A percentile compares a stretch with the other conserved stretches of the same genome.
phyloP scores from a whole-genome alignment of 1,140 invertebrate species.

The Linepithema humile region DNA sequence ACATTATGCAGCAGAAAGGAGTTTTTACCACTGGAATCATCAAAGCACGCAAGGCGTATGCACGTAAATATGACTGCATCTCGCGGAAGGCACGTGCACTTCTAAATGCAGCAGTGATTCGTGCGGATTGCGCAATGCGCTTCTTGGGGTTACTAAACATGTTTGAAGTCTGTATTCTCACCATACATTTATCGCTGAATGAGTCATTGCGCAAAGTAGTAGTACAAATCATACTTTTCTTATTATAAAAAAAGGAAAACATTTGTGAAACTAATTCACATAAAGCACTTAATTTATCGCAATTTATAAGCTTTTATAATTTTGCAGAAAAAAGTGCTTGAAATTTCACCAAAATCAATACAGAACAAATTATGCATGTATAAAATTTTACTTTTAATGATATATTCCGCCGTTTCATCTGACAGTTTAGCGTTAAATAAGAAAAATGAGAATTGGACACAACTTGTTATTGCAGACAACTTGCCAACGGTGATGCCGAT shows the following conservation, averaged over 20 bases:
- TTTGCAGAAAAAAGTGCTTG: neutral
- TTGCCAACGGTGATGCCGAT: slow-evolving; percentile 10
- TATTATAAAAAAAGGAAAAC: slow-evolving; percentile 2
- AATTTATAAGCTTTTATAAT: slow-evolving; percentile 9
- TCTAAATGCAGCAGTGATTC: slow-evolving; percentile 44
- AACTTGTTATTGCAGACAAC: too few relatives aligned
- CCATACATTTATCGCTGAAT: slow-evolving; percentile 2
- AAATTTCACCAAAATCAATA: neutral
- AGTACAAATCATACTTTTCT: neutral
- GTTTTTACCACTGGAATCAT: slow-evolving; percentile 25
- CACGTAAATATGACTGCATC: neutral
- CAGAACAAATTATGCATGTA: neutral
- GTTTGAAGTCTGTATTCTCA: neutral
- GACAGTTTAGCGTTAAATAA: neutral
- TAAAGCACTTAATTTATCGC: neutral
- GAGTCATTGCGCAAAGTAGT: neutral
- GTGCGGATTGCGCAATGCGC: slow-evolving; percentile 16
- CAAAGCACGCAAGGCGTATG: neutral
- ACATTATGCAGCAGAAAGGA: neutral
- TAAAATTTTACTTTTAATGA: neutral
- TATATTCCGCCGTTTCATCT: neutral
- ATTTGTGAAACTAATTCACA: neutral
- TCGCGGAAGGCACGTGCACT: slow-evolving; percentile 11
- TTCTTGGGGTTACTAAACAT: slow-evolving; percentile 16
- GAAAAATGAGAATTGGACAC: slow-evolving; percentile 23